Evolutionary conservation across 2,113 vertebrate species (phyloP), one percentile per base, ranked within the genome.

Genomic region (Hypanus sabinus): DNA sequence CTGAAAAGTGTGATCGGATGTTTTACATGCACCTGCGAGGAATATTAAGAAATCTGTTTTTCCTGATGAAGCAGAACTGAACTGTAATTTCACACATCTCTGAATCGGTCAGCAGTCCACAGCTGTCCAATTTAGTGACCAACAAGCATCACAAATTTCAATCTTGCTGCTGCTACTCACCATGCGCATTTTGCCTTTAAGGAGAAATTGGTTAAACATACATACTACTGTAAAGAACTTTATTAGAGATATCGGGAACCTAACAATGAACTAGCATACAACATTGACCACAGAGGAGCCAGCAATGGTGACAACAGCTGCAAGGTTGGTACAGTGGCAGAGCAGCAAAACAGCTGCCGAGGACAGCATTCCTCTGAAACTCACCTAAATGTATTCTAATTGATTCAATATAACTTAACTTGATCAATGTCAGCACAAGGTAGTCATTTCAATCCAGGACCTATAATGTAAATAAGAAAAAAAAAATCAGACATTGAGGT

Each of bases 331-430:
- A 62, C 83, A n/a, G 60, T 9, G 33, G 60, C 60, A n/a, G 9
- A 88, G 57, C 46, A 90, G 57, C 60, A 46, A 87, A 68, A 68
- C 33, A 33, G 30, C 60, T 65, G n/a, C 5, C 33, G 85, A 12
- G 27, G 7, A n/a, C 30, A 90, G n/a, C n/a, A 65, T 88, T n/a
- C 30, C 16, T 36, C 8, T 20, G 18, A 68, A 30, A 90, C 85
- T 68, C 62, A 65, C 85, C 85, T 27, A 90, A 90, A 1, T 88
- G 27, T 88, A n/a, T n/a, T 88, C 83, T 88, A 12, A 88, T 88
- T 55, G 60, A 27, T 16, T 88, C 83, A 88, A n/a, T n/a, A 30
- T 0, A 30, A 88, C 24, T 62, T 88, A 24, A 62, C 11, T 62
- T 88, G 57, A n/a, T 87, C 83, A 87, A 60, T 46, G 22, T 57